These are phyloP conservation scores for Diplazon laetatorius DNA, from an alignment of 2,888 invertebrate genomes.

Conservation along the genomic window DNA sequence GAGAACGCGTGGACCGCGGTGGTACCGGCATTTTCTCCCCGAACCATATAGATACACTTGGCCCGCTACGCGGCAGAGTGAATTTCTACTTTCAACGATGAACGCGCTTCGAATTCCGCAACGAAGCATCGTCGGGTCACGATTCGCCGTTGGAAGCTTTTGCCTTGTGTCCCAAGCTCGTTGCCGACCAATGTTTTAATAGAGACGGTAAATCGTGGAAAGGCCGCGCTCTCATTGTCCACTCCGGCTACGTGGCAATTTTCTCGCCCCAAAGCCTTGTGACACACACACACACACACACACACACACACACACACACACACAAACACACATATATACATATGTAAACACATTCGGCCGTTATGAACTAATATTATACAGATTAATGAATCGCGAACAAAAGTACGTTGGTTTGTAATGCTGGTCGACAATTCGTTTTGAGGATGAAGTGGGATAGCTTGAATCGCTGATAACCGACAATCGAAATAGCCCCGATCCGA, in stretches of 20 bases:
- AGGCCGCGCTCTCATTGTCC: slow-evolving; percentile 51
- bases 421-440: too few relatives aligned
- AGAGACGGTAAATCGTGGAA: slow-evolving; percentile 59
- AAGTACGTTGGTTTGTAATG: too few relatives aligned
- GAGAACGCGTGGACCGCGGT: slow-evolving; percentile 22
- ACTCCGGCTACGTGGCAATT: slow-evolving; percentile 12
- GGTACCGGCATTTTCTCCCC: slow-evolving; percentile 43
- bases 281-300: too few relatives aligned
- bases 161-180: background rate
- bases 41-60: slow-evolving; percentile 17
- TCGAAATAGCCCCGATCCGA: too few relatives aligned
- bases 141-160: slow-evolving; percentile 13
- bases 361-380: background rate
- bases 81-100: slow-evolving; percentile 42
- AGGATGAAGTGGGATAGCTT: too few relatives aligned
- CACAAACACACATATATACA: too few relatives aligned
- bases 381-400: background rate
- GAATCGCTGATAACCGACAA: too few relatives aligned
- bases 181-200: slow-evolving; percentile 58
- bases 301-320: too few relatives aligned
- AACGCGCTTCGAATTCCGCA: slow-evolving; percentile 40
- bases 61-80: background rate
- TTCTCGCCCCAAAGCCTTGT: slow-evolving; percentile 24
- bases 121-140: slow-evolving; percentile 45
- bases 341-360: too few relatives aligned